A percentile compares a stretch with the other conserved stretches of the same genome.
These are phyloP conservation scores for Noctua janthina DNA, from an alignment of 2,888 invertebrate species.

Conservation along the genomic window DNA sequence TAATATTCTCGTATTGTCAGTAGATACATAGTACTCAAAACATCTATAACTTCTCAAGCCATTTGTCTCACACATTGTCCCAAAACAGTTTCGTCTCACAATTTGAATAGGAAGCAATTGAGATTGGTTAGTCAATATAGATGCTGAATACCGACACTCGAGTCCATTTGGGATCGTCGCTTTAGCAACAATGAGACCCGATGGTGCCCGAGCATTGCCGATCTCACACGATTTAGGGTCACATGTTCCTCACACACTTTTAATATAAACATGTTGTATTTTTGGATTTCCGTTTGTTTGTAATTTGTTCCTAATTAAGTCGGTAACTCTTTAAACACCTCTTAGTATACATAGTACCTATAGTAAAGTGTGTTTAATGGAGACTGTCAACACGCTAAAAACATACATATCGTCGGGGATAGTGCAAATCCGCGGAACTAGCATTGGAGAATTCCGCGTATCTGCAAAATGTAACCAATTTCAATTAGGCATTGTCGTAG, in stretches of 20 bases:
- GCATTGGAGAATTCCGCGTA: too few species aligned
- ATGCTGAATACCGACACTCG: conserved; percentile 56
- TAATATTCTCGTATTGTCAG: not conserved
- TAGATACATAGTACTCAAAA: conserved; percentile 27
- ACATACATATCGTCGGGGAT: not conserved
- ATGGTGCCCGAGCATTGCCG: conserved; percentile 46
- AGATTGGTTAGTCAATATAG: conserved; percentile 53
- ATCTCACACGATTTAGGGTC: conserved; percentile 40
- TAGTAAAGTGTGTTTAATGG: not conserved
- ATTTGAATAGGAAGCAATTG: conserved; percentile 60
- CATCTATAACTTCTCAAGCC: conserved; percentile 31
- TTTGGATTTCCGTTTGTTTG: conserved; percentile 40
- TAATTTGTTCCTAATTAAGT: conserved; percentile 23
- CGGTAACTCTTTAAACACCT: not conserved
- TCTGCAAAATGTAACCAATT: too few species aligned
- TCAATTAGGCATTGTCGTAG: too few species aligned
- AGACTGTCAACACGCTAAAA: not conserved
- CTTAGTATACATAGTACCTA: not conserved
- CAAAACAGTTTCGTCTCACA: conserved; percentile 50
- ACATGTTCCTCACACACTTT: conserved; percentile 17
- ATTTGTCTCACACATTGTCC: conserved; percentile 54
- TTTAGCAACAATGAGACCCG: conserved; percentile 41
- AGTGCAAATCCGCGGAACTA: too few species aligned
- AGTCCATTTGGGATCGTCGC: conserved; percentile 44
- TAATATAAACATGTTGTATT: conserved; percentile 38